phyloP scores from a whole-genome alignment of 1,140 invertebrate genomes.

The Diuraphis noxia region DNA sequence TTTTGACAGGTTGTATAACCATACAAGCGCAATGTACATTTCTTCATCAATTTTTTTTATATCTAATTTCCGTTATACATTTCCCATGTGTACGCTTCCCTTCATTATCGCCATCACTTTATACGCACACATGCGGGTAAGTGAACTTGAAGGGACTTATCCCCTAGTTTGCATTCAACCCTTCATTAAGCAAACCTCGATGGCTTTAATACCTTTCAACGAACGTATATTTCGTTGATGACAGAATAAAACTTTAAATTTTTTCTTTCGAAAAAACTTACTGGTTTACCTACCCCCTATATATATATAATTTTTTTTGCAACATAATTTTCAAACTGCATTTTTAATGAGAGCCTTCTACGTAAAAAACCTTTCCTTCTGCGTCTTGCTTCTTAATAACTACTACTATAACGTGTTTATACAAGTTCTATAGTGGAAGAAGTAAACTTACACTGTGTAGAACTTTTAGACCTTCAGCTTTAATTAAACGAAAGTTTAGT shows the following conservation, averaged over 20 bases:
- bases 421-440: not conserved
- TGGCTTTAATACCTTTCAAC: slow-evolving; percentile 34
- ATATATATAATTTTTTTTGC: not conserved
- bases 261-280: not conserved
- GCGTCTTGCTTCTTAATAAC: not conserved
- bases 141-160: slow-evolving; percentile 40
- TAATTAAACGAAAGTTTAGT: slow-evolving; percentile 16
- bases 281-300: not conserved
- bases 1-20: not conserved
- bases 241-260: slow-evolving; percentile 6
- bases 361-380: not conserved
- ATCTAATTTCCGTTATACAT: slow-evolving; percentile 50
- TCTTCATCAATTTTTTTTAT: slow-evolving; percentile 31
- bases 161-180: slow-evolving; percentile 48
- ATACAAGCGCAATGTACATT: not conserved
- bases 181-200: slow-evolving; percentile 47
- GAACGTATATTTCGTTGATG: not conserved
- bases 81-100: slow-evolving; percentile 48
- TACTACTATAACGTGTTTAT: not conserved
- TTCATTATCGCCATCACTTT: slow-evolving; percentile 40
- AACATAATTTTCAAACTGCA: not conserved
- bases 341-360: slow-evolving; percentile 27
- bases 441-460: not conserved
- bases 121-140: slow-evolving; percentile 40
- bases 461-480: not conserved